phyloP scores from a whole-genome alignment of 2,888 invertebrate species.

The Brenthis hecate region DNA sequence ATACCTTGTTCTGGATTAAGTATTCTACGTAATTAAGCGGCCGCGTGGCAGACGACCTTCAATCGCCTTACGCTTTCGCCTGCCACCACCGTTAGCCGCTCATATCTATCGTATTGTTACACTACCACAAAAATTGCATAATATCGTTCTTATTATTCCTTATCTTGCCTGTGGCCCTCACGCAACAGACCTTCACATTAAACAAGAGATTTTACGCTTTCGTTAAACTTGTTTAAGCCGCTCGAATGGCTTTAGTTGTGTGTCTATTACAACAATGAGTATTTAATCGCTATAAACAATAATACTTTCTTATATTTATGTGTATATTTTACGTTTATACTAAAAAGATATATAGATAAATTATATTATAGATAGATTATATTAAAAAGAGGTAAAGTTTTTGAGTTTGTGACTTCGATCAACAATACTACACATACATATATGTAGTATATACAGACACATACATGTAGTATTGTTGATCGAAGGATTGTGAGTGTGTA shows the following conservation, averaged over 20 bases:
- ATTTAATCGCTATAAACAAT: no score
- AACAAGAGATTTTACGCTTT: slow-evolving; percentile 10
- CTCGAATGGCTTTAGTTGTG: neutral
- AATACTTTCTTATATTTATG: no score
- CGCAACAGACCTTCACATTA: slow-evolving; percentile 19
- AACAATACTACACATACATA: no score
- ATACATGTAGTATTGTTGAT: no score
- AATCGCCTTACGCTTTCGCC: slow-evolving; percentile 66
- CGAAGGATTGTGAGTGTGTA: no score
- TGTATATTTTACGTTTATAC: no score
- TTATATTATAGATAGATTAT: no score
- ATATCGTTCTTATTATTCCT: slow-evolving; percentile 5
- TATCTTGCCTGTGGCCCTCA: slow-evolving; percentile 7
- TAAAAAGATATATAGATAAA: no score
- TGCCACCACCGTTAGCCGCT: slow-evolving; percentile 60
- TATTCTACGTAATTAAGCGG: slow-evolving; percentile 38
- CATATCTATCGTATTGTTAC: slow-evolving; percentile 45
- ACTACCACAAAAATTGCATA: slow-evolving; percentile 14
- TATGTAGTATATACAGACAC: no score
- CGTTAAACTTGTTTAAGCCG: slow-evolving; percentile 8
- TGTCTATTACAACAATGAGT: neutral
- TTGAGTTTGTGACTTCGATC: no score
- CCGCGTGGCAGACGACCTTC: slow-evolving; percentile 59
- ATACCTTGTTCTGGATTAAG: slow-evolving; percentile 19
- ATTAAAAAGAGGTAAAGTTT: no score